Evolutionary conservation across 2,797 vertebrate species (phyloP).

Genomic region (Capromys pilorides): DNA sequence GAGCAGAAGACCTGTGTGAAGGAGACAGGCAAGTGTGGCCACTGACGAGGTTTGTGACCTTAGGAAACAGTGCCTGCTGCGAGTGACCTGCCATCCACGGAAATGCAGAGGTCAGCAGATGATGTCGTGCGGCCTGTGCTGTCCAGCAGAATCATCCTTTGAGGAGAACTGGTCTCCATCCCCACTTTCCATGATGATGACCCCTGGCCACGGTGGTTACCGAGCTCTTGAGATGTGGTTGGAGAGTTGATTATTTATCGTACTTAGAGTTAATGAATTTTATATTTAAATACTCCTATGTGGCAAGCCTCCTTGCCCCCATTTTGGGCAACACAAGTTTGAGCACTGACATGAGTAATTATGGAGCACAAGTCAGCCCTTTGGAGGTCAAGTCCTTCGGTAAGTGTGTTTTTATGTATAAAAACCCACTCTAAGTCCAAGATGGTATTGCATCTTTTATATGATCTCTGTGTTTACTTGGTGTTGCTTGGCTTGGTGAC

Average conservation of each 20-base stretch:
- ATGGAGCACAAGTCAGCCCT: neutral
- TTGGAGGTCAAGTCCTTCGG: neutral
- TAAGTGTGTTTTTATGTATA: neutral
- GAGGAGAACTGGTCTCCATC: neutral
- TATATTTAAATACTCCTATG: neutral
- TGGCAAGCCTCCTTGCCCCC: too few species aligned
- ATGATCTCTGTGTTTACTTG: neutral
- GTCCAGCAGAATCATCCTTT: neutral
- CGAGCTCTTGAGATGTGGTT: neutral
- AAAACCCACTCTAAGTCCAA: neutral
- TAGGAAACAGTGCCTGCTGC: too few species aligned
- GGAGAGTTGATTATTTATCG: neutral
- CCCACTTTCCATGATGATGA: accelerated
- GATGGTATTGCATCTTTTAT: neutral
- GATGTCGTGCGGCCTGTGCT: neutral
- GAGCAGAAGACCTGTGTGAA: neutral
- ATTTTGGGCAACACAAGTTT: neutral
- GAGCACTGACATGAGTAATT: neutral
- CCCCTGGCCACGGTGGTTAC: neutral
- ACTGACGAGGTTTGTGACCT: neutral
- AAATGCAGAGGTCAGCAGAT: too few species aligned
- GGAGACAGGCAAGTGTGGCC: neutral
- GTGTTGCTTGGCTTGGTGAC: slow-evolving; percentile 5
- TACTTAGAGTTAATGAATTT: neutral
- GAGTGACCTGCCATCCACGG: too few species aligned